Conservation (phyloP, 2,113 vertebrate species). For the Tor tambroides region DNA sequence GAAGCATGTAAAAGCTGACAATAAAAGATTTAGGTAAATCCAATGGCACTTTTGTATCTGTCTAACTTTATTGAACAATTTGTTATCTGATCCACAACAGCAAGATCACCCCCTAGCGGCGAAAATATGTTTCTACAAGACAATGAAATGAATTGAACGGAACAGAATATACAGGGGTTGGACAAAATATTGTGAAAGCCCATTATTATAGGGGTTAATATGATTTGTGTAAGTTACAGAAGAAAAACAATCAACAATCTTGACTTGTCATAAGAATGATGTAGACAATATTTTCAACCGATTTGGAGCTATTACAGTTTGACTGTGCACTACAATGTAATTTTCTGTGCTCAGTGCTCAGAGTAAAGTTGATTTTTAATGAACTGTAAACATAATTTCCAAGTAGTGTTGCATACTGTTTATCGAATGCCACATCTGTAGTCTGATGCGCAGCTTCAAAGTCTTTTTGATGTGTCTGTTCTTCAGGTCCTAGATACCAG, state of each 20-base stretch:
- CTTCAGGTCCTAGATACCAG: background rate
- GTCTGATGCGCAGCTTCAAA: background rate
- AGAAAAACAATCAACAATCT: too few relatives aligned
- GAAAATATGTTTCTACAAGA: background rate
- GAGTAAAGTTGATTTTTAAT: too few relatives aligned
- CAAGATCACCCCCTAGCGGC: slow-evolving; percentile 8
- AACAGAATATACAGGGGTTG: too few relatives aligned
- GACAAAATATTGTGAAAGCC: too few relatives aligned
- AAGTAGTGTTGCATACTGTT: background rate
- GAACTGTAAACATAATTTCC: background rate
- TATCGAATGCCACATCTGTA: background rate
- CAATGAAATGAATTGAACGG: too few relatives aligned
- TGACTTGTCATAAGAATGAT: too few relatives aligned
- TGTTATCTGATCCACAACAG: background rate
- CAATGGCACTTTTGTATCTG: background rate
- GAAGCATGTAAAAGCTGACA: background rate
- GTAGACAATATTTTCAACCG: background rate
- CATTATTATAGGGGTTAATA: too few relatives aligned
- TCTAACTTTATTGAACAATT: slow-evolving; percentile 4
- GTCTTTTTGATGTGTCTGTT: background rate
- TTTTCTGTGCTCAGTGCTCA: background rate
- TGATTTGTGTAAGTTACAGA: too few relatives aligned
- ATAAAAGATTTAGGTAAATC: background rate
- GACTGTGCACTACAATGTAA: background rate
- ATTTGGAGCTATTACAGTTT: background rate